Evolutionary conservation across 23 tunicate genomes (phyloP).

Genomic region (Ciona savignyi): DNA sequence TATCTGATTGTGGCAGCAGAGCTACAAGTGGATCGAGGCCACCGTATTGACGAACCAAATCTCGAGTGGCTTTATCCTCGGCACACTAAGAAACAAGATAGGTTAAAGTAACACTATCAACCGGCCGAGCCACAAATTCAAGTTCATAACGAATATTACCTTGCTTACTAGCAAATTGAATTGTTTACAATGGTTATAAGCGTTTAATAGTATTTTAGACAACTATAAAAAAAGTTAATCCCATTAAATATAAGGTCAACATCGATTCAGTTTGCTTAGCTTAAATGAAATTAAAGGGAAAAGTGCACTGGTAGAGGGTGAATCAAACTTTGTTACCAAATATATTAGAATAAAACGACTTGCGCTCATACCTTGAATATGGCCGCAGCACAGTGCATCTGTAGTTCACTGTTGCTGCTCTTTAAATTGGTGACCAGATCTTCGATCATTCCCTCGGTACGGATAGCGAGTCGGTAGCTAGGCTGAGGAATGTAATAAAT

Average conservation of each 20-base stretch:
- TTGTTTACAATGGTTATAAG: no score
- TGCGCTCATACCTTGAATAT: constrained; percentile 67
- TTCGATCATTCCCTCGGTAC: constrained; percentile 91
- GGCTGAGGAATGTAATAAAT: constrained; percentile 24
- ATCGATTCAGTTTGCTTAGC: no score
- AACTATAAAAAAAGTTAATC: no score
- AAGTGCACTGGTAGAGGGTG: no score
- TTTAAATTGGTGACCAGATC: constrained; percentile 64
- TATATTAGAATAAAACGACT: neutral
- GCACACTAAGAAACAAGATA: no score
- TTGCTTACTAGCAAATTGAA: no score
- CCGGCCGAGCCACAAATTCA: no score
- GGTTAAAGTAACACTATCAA: no score
- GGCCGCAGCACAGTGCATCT: constrained; percentile 98
- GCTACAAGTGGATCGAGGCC: constrained; percentile 93
- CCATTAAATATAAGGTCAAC: no score
- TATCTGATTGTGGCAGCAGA: constrained; percentile 65
- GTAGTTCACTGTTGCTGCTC: constrained; percentile 74
- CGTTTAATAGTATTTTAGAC: no score
- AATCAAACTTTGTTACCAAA: neutral
- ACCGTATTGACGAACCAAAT: constrained; percentile 65
- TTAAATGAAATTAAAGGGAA: no score
- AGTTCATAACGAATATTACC: no score
- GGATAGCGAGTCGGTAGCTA: constrained; percentile 91
- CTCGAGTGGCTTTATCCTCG: constrained; percentile 78